These are phyloP conservation scores for Dysidea cf. avara DNA, from an alignment of 37 sponge, comb jelly and placozoan genomes.

Conservation along the genomic window DNA sequence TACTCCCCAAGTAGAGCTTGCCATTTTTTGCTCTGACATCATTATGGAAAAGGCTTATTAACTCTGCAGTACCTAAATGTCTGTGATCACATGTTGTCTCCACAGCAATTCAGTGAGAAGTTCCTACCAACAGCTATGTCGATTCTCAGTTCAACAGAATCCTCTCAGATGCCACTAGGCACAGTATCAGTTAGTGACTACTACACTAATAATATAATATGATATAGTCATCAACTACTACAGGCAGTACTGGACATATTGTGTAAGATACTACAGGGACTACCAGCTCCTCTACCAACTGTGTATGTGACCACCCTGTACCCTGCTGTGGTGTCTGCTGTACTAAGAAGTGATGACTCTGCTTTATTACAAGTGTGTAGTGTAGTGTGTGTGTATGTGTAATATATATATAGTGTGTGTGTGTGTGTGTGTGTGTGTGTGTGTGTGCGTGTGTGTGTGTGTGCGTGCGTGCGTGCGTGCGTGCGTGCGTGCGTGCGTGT, in stretches of 20 bases:
- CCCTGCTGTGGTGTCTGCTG: conserved; percentile 41
- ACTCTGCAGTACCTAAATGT: too few species aligned
- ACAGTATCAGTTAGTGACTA: conserved; percentile 35
- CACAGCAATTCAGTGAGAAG: too few species aligned
- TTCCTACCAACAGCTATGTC: conserved; percentile 40
- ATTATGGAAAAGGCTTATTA: too few species aligned
- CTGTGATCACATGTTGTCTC: too few species aligned
- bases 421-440: background rate
- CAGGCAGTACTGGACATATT: conserved; percentile 65
- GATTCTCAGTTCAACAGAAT: conserved; percentile 32
- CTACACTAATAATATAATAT: background rate
- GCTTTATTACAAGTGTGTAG: conserved; percentile 69
- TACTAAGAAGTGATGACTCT: conserved; percentile 63
- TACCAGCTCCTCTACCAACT: conserved; percentile 31
- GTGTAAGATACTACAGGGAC: conserved; percentile 39
- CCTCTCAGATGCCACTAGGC: conserved; percentile 43
- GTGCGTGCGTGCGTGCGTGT: background rate
- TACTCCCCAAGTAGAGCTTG: too few species aligned
- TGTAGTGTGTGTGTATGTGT: background rate
- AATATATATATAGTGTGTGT: background rate
- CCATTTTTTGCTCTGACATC: too few species aligned
- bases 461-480: background rate
- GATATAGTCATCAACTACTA: background rate
- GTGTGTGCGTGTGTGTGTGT: background rate
- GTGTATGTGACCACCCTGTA: conserved; percentile 46